These are phyloP conservation scores for Ruditapes philippinarum DNA, from an alignment of 1,140 invertebrate genomes.

Conservation along the genomic window DNA sequence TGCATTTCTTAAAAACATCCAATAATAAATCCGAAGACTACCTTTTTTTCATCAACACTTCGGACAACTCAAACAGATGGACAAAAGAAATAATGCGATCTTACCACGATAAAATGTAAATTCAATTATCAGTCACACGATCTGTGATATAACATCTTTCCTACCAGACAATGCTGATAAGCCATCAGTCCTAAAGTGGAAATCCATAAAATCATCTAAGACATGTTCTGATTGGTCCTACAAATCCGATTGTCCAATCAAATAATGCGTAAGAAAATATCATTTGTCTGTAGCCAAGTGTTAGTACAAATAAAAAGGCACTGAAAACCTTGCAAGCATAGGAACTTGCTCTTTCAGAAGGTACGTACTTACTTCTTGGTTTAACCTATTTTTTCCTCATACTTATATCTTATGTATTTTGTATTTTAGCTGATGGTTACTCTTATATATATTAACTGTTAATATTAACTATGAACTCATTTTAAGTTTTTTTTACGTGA, in stretches of 20 bases:
- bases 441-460: too few relatives aligned
- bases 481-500: too few relatives aligned
- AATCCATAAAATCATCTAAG: neutral
- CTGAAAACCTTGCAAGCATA: neutral
- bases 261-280: neutral
- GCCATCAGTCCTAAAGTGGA: neutral
- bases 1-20: too few relatives aligned
- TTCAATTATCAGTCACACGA: too few relatives aligned
- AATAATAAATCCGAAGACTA: too few relatives aligned
- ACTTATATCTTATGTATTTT: too few relatives aligned
- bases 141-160: neutral
- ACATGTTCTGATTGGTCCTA: neutral
- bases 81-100: too few relatives aligned
- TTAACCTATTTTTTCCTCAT: neutral
- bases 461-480: too few relatives aligned
- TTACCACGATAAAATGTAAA: too few relatives aligned
- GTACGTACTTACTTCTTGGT: conserved; percentile 4
- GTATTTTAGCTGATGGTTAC: too few relatives aligned
- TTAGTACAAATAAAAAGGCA: conserved; percentile 10
- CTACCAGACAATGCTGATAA: neutral
- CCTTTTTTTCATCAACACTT: too few relatives aligned
- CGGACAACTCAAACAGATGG: too few relatives aligned
- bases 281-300: neutral
- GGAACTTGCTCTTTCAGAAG: conserved; percentile 23
- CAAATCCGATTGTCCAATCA: conserved; percentile 1